Conservation (phyloP, 2,888 invertebrate species). For the Megamerina dolium region DNA sequence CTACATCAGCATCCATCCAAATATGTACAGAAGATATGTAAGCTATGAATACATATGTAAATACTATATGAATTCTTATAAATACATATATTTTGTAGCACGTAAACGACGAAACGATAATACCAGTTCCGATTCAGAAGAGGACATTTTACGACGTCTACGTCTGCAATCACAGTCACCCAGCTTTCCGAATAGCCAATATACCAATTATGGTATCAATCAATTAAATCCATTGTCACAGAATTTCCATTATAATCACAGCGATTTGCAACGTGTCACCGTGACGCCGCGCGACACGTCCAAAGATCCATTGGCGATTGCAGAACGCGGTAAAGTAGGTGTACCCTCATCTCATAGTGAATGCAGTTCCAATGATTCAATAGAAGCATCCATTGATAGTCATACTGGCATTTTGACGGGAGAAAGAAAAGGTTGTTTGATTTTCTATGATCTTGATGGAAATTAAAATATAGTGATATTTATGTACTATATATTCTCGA, state of each 20-base stretch:
- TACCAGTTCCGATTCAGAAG: conserved; percentile 69
- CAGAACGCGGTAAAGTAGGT: conserved; percentile 49
- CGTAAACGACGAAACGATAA: conserved; percentile 47
- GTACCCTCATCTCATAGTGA: conserved; percentile 48
- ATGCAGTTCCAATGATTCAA: conserved; percentile 49
- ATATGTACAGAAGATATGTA: conserved; percentile 48
- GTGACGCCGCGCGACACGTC: conserved; percentile 38
- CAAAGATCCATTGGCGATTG: conserved; percentile 47
- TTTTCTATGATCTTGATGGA: too few species aligned
- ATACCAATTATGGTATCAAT: conserved; percentile 42
- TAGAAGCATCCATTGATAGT: conserved; percentile 48
- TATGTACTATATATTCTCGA: too few species aligned
- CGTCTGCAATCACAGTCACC: conserved; percentile 51
- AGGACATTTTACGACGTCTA: conserved; percentile 57
- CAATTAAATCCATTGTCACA: conserved; percentile 42
- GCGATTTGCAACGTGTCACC: conserved; percentile 46
- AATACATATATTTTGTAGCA: conserved; percentile 25
- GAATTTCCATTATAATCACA: conserved; percentile 41
- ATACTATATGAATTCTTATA: not conserved
- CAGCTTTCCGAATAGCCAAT: conserved; percentile 37
- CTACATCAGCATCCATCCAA: conserved; percentile 43
- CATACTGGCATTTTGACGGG: conserved; percentile 44
- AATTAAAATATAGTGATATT: not conserved
- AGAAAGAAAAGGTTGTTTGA: conserved; percentile 41
- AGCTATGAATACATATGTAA: conserved; percentile 22